Conservation (phyloP, 2,888 invertebrate genomes). For the Sarcophaga carnaria region DNA sequence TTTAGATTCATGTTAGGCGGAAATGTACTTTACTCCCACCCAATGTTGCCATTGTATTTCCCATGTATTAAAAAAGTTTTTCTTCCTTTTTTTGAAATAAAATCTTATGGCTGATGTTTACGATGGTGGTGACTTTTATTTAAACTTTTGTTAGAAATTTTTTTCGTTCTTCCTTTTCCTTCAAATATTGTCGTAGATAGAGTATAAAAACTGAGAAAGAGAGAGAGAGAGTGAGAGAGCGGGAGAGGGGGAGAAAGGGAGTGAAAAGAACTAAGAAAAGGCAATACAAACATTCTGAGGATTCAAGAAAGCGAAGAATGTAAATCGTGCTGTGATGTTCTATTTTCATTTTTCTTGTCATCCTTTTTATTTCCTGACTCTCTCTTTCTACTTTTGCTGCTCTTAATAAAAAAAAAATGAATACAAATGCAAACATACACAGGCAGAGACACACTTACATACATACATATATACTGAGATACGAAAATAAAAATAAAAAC, state of each 20-base stretch:
- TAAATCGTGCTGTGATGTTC: constrained; percentile 5
- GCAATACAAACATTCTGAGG: not conserved
- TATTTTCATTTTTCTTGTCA: constrained; percentile 1
- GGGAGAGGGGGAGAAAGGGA: not conserved
- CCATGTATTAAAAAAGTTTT: not conserved
- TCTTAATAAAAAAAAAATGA: not conserved
- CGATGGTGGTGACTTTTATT: constrained; percentile 21
- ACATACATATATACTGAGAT: no score
- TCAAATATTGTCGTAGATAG: constrained; percentile 46
- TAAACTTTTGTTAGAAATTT: constrained; percentile 7
- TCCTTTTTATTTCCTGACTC: constrained; percentile 15
- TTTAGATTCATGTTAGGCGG: no score
- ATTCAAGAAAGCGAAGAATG: constrained; percentile 12
- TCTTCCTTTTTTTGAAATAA: not conserved
- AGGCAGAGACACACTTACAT: not conserved
- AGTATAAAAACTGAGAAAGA: not conserved
- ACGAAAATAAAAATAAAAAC: not conserved
- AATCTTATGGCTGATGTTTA: not conserved
- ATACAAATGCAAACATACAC: not conserved
- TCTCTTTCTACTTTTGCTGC: not conserved
- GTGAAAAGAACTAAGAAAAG: not conserved
- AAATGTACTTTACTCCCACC: not conserved
- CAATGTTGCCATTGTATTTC: not conserved
- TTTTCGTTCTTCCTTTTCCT: not conserved
- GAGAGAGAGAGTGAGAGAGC: no score